phyloP scores from a whole-genome alignment of 2,797 vertebrate species.

The Todus mexicanus region DNA sequence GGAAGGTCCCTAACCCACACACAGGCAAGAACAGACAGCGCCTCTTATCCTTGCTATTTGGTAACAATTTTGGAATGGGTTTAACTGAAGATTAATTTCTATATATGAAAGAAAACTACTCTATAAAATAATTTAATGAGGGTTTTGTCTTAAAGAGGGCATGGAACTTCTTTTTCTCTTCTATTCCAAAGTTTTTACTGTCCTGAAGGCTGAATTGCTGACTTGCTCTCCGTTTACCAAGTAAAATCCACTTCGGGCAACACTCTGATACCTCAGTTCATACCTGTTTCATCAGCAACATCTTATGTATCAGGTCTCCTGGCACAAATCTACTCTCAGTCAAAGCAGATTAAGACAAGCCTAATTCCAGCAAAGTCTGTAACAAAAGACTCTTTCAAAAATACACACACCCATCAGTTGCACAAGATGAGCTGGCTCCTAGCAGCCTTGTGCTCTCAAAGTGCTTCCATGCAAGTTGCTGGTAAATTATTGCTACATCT shows the following conservation, averaged over 20 bases:
- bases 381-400: slow-evolving; percentile 60
- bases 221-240: neutral
- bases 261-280: neutral
- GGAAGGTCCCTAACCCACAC: neutral
- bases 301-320: slow-evolving; percentile 32
- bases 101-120: neutral
- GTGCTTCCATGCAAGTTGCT: neutral
- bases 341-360: slow-evolving; percentile 48
- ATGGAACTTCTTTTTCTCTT: neutral
- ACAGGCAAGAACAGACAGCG: neutral
- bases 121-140: neutral
- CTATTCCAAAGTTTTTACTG: neutral
- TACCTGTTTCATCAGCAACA: neutral
- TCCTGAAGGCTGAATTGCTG: neutral
- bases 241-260: neutral
- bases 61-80: neutral
- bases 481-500: slow-evolving; percentile 27
- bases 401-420: slow-evolving; percentile 42
- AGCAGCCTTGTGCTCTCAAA: neutral
- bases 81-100: neutral
- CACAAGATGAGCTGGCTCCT: slow-evolving; percentile 40
- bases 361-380: slow-evolving; percentile 5
- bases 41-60: neutral
- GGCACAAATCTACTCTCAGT: slow-evolving; percentile 9
- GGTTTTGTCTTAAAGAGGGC: neutral